Evolutionary conservation across 2,888 invertebrate genomes (phyloP).

Genomic region (Mechanitis messenoides): DNA sequence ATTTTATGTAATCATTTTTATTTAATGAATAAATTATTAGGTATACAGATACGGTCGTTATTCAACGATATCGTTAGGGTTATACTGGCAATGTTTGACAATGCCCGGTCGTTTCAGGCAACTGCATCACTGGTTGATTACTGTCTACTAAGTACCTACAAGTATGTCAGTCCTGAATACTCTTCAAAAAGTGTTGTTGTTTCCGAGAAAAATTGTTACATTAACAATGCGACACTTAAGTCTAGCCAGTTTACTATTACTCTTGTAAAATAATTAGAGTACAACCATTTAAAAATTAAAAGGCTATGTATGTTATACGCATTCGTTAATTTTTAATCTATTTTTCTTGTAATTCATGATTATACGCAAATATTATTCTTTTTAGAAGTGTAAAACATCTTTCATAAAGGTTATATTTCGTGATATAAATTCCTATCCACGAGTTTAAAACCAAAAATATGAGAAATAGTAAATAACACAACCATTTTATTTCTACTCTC

Average conservation of each 20-base stretch:
- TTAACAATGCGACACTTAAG: slow-evolving; percentile 5
- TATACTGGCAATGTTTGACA: slow-evolving; percentile 12
- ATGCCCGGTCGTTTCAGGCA: slow-evolving; percentile 12
- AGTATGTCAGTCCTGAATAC: neutral
- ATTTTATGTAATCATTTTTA: slow-evolving; percentile 23
- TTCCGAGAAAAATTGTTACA: neutral
- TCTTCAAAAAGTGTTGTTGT: neutral
- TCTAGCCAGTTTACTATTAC: neutral
- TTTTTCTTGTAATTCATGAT: too few species aligned
- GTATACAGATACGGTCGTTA: slow-evolving; percentile 24
- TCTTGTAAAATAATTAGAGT: neutral
- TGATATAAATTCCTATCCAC: too few species aligned
- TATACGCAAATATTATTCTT: too few species aligned
- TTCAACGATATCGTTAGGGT: slow-evolving; percentile 20
- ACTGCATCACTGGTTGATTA: slow-evolving; percentile 1
- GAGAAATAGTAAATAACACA: neutral
- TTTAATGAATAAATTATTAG: slow-evolving; percentile 37
- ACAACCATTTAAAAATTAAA: neutral
- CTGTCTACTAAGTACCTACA: neutral
- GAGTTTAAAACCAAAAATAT: neutral
- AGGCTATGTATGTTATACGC: neutral
- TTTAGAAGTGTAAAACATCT: too few species aligned
- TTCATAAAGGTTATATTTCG: too few species aligned
- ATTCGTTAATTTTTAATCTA: neutral
- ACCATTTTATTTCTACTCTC: neutral